Evolutionary conservation across 2,888 invertebrate genomes (phyloP), one percentile per base, ranked within the genome.

Genomic region (Acrocera orbiculus): DNA sequence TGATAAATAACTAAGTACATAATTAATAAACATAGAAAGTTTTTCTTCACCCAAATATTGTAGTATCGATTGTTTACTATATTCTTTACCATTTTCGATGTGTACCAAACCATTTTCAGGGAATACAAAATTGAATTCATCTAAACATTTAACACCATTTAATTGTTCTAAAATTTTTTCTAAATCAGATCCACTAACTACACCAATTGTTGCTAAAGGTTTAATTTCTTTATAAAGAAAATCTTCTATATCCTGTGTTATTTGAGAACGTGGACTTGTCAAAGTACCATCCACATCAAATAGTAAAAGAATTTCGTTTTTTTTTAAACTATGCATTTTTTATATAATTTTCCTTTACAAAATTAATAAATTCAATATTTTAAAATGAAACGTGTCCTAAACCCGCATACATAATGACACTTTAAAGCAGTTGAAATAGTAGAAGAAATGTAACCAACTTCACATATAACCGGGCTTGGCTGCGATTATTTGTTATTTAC

Each of bases 201-300:
- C 56, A 1, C 78, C 92, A 28, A 90, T 52, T 2, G 67, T 63
- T 27, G 73, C 76, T 38, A 65, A 58, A 4, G 73, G 66, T 47
- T 68, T 71, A 4, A 87, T 62, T 46, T 70, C 61, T 1, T 69
- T 64, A 29, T 73, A 52, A 23, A 93, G 52, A 50, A 82, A 85
- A 4, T 64, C 58, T 45, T 76, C 73, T 45, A 89, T 64, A 0
- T 73, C 69, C 3, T 68, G 57, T 0, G 69, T 64, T 30, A 92
- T 82, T n/a, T 52, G 53, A 61, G 77, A 72, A 47, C 89, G 68
- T 2, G 92, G 72, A 41, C 67, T 67, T 1, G 92, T 93, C 23
- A 95, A 61, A 0, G 95, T 95, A 13, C 93, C 93, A 60, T 95
- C 93, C 8, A 95, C 81, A 58, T 95, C 95, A 54, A 95, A 95